phyloP scores from a whole-genome alignment of 2,797 vertebrate species.

The Danio albolineatus region DNA sequence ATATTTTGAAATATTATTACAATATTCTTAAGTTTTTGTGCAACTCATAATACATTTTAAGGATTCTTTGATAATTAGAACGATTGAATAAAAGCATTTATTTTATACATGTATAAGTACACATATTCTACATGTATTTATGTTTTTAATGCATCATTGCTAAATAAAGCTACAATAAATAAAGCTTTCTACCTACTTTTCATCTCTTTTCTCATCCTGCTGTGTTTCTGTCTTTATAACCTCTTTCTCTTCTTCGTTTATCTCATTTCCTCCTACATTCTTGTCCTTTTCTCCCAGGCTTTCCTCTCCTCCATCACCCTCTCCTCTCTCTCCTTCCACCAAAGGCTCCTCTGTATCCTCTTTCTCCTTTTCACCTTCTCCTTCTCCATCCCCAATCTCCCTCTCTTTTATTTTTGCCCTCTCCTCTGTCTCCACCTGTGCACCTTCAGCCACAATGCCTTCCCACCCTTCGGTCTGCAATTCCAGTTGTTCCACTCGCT shows the following conservation, averaged over 20 bases:
- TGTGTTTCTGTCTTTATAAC: conserved; percentile 57
- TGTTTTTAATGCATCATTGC: neutral
- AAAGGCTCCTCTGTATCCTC: conserved; percentile 25
- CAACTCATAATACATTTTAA: too few relatives aligned
- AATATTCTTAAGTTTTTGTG: too few relatives aligned
- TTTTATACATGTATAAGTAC: too few relatives aligned
- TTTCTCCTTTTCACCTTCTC: conserved; percentile 13
- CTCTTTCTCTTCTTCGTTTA: conserved; percentile 19
- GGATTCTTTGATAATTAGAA: neutral
- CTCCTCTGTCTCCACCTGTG: conserved; percentile 44
- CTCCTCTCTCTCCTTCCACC: conserved; percentile 34
- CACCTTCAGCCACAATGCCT: conserved; percentile 51
- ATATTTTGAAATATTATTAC: too few relatives aligned
- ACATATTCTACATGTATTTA: neutral
- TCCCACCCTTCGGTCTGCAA: conserved; percentile 70
- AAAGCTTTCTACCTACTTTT: neutral
- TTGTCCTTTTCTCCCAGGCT: conserved; percentile 68
- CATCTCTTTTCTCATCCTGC: conserved; percentile 11
- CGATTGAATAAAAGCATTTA: neutral
- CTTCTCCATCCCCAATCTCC: conserved; percentile 39
- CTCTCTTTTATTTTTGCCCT: conserved; percentile 22
- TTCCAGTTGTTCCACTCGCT: conserved; percentile 82
- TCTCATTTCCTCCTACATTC: conserved; percentile 67
- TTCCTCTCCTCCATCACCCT: conserved; percentile 59
- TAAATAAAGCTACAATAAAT: neutral